Percentiles rank a stretch among this genome's conserved stretches.
Evolutionary conservation across 2,113 vertebrate genomes (phyloP).

Genomic region (Hiodon tergisus): DNA sequence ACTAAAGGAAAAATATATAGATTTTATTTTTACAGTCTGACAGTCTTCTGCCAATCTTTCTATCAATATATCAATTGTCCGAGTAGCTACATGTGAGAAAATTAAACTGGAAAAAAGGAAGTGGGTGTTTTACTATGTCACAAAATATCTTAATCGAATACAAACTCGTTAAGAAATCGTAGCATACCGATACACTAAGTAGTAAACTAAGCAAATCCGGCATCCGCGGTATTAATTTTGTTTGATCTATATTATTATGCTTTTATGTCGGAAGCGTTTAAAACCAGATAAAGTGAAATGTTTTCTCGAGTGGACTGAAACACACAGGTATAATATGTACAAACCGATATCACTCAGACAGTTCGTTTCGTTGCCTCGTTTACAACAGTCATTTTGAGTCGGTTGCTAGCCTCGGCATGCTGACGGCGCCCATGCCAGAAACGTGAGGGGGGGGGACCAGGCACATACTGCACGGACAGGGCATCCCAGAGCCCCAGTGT

Average conservation of each 20-base stretch:
- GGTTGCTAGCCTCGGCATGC: conserved; percentile 75
- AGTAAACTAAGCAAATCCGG: conserved; percentile 4
- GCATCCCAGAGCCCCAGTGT: conserved; percentile 92
- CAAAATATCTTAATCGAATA: too few relatives aligned
- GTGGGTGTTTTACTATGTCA: too few relatives aligned
- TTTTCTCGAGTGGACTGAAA: neutral
- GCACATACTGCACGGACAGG: conserved; percentile 96
- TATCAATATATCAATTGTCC: too few relatives aligned
- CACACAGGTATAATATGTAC: neutral
- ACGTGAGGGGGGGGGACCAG: conserved; percentile 87
- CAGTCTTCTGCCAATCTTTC: too few relatives aligned
- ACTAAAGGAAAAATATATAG: too few relatives aligned
- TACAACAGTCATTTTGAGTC: conserved; percentile 80
- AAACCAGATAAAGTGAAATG: neutral
- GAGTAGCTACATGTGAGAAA: too few relatives aligned
- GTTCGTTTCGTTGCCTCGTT: neutral
- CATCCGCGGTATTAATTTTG: neutral
- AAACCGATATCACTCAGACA: conserved; percentile 10
- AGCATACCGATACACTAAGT: too few relatives aligned
- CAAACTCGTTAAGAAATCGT: too few relatives aligned
- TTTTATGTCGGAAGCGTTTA: neutral
- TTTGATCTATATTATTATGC: conserved; percentile 3
- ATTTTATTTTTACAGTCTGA: too few relatives aligned
- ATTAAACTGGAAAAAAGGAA: too few relatives aligned
- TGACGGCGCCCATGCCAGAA: conserved; percentile 72